A percentile compares a stretch with the other conserved stretches of the same genome.
Conservation (phyloP, 1,140 invertebrate species). For the Himalopsyche phryganea region DNA sequence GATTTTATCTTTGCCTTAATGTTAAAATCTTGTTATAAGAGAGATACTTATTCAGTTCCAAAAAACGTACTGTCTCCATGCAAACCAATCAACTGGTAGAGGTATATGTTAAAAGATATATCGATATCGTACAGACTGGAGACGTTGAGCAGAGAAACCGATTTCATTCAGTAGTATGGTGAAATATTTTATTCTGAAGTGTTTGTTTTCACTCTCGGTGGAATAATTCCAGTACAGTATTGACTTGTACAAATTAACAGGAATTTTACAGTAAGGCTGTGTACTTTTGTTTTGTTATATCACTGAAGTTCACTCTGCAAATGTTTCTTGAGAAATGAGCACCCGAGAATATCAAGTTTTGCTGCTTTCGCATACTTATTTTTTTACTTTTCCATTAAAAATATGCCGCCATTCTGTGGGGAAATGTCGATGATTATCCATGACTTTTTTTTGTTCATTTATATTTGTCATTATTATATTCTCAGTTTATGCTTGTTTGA, state of each 20-base stretch:
- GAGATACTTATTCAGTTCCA: not conserved
- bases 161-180: too few relatives aligned
- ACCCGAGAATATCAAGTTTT: slow-evolving; percentile 13
- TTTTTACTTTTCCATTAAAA: slow-evolving; percentile 3
- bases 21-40: not conserved
- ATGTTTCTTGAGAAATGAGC: slow-evolving; percentile 32
- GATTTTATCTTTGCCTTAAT: slow-evolving; percentile 3
- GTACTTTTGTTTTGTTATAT: slow-evolving; percentile 22
- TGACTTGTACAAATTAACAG: slow-evolving; percentile 1
- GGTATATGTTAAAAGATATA: too few relatives aligned
- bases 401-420: not conserved
- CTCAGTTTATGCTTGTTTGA: too few relatives aligned
- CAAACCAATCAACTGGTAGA: too few relatives aligned
- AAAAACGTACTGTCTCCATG: too few relatives aligned
- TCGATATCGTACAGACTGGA: too few relatives aligned
- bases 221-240: not conserved
- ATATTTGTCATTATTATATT: too few relatives aligned
- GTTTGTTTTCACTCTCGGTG: not conserved
- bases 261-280: slow-evolving; percentile 24
- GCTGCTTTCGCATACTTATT: slow-evolving; percentile 8
- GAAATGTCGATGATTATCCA: not conserved
- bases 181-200: not conserved
- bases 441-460: too few relatives aligned
- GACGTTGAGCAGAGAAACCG: too few relatives aligned
- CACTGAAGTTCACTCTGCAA: slow-evolving; percentile 31